A percentile compares a stretch with the other conserved stretches of the same genome.
phyloP scores from a whole-genome alignment of 2,113 vertebrate species.

The Ptyas mucosa region DNA sequence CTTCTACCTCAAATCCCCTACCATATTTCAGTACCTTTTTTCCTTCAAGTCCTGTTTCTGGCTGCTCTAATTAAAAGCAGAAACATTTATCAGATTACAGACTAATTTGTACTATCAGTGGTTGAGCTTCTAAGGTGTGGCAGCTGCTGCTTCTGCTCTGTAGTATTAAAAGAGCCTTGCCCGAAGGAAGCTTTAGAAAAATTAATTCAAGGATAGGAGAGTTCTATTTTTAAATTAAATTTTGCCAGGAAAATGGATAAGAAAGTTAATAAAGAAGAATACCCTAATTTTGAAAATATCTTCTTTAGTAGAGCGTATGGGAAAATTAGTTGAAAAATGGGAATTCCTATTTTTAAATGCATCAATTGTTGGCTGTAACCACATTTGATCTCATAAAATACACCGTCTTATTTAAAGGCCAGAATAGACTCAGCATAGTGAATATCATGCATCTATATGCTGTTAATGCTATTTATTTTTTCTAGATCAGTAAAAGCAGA shows the following conservation, averaged over 20 bases:
- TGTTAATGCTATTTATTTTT: neutral
- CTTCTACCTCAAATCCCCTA: neutral
- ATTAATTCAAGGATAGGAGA: neutral
- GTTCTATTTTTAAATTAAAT: neutral
- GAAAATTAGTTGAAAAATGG: neutral
- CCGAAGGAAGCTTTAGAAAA: neutral
- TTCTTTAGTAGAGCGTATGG: neutral
- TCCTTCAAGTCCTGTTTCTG: neutral
- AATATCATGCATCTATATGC: neutral
- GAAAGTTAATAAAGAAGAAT: neutral
- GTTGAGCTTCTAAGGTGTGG: neutral
- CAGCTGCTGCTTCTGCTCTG: neutral
- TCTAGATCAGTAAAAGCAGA: constrained; percentile 7
- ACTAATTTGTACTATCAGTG: neutral
- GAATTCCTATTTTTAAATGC: neutral
- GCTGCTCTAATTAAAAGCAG: neutral
- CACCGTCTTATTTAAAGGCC: neutral
- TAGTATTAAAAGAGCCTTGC: neutral
- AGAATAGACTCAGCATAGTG: neutral
- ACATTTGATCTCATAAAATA: neutral
- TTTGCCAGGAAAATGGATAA: neutral
- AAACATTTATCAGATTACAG: neutral
- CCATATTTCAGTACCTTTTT: neutral
- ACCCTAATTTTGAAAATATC: neutral
- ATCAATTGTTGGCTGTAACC: neutral